phyloP scores from a whole-genome alignment of 2,113 vertebrate genomes.

The Chunga burmeisteri region DNA sequence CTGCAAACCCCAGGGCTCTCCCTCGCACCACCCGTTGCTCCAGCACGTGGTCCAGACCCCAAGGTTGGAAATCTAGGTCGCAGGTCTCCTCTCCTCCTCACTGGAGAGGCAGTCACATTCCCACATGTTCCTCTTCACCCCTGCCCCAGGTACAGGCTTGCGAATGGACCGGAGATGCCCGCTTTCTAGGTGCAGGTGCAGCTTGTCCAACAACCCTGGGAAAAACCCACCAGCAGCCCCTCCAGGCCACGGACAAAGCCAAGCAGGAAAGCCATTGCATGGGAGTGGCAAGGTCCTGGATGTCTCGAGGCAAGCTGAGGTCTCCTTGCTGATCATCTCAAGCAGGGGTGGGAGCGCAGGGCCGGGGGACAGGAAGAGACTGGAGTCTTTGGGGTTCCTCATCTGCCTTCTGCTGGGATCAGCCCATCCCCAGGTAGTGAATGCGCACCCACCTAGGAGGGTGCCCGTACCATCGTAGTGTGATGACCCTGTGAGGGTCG shows the following conservation, averaged over 20 bases:
- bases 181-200: not conserved
- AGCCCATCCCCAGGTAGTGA: not conserved
- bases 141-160: rapidly evolving
- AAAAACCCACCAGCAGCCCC: not conserved
- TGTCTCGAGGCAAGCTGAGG: not conserved
- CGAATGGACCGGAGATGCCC: not conserved
- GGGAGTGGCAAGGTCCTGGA: not conserved
- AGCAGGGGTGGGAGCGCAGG: not conserved
- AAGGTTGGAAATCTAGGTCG: rapidly evolving
- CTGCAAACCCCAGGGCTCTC: not conserved
- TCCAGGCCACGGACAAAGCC: not conserved
- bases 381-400: not conserved
- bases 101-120: not conserved
- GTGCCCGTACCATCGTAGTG: no score
- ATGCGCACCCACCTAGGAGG: not conserved
- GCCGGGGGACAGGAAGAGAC: not conserved
- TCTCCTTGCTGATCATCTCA: not conserved
- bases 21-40: not conserved
- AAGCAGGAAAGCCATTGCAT: not conserved
- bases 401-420: not conserved
- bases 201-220: not conserved
- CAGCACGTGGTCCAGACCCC: not conserved
- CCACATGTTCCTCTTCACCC: not conserved
- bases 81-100: not conserved
- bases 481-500: not conserved